phyloP scores from a whole-genome alignment of 2,113 vertebrate species.

The Muntiacus reevesi region DNA sequence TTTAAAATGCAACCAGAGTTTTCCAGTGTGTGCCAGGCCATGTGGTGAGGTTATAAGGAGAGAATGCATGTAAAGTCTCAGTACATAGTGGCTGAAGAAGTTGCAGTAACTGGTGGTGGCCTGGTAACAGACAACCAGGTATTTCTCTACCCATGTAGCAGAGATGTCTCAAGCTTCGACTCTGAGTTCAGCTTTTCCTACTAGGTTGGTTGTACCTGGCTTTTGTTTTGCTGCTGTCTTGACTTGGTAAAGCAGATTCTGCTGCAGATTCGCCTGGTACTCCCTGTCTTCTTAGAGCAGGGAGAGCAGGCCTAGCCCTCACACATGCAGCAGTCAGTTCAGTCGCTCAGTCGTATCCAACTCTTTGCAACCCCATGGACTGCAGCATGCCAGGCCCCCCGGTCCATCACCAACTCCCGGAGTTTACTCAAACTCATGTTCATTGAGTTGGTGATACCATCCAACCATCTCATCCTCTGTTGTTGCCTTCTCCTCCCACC shows the following conservation, averaged over 20 bases:
- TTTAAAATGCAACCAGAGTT: neutral
- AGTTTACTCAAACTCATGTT: neutral
- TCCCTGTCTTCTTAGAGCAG: neutral
- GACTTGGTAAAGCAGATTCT: neutral
- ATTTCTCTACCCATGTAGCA: neutral
- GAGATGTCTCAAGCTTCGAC: neutral
- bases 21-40: neutral
- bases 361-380: neutral
- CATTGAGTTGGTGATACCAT: neutral
- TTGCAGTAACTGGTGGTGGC: neutral
- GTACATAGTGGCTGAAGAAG: neutral
- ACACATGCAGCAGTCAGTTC: neutral
- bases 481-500: neutral
- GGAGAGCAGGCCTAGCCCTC: neutral
- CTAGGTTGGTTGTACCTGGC: neutral
- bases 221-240: constrained; percentile 13
- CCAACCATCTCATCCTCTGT: neutral
- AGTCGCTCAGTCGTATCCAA: accelerated
- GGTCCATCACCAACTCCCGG: neutral
- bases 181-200: neutral
- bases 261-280: neutral
- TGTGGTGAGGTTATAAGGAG: neutral
- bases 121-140: neutral
- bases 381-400: neutral
- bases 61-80: neutral